Percentiles rank a stretch among this genome's conserved stretches.
Evolutionary conservation across 2,113 vertebrate species (phyloP).

Genomic region (Phaetusa simplex): DNA sequence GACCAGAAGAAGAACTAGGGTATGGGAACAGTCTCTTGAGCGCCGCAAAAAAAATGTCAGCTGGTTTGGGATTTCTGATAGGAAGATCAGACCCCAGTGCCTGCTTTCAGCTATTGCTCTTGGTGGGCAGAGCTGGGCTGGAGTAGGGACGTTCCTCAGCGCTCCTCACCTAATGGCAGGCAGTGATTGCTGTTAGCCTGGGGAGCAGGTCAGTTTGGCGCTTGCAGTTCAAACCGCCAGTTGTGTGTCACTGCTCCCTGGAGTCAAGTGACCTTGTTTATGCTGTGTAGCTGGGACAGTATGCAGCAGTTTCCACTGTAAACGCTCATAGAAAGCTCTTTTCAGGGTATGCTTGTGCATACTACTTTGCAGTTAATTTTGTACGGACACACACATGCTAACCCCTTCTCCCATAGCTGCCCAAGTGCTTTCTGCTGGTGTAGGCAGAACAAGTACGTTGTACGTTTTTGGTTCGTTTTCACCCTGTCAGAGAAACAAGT

Average conservation of each 20-base stretch:
- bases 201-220: fast-evolving
- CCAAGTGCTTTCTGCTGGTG: neutral
- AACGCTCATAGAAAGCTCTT: neutral
- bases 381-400: neutral
- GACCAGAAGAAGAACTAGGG: neutral
- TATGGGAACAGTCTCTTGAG: neutral
- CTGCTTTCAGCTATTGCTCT: neutral
- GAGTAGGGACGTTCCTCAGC: neutral
- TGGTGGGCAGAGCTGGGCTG: neutral
- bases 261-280: slow-evolving; percentile 21
- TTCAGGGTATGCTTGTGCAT: slow-evolving; percentile 26
- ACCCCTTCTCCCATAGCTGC: neutral
- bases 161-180: neutral
- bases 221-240: neutral
- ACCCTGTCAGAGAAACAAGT: neutral
- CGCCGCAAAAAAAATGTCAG: neutral
- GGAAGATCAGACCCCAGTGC: neutral
- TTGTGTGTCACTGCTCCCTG: neutral
- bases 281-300: neutral
- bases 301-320: slow-evolving; percentile 2
- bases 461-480: neutral
- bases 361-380: neutral
- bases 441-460: neutral
- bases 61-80: neutral
- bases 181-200: neutral